Conservation (phyloP, 2,113 vertebrate genomes). For the Podocnemis expansa region DNA sequence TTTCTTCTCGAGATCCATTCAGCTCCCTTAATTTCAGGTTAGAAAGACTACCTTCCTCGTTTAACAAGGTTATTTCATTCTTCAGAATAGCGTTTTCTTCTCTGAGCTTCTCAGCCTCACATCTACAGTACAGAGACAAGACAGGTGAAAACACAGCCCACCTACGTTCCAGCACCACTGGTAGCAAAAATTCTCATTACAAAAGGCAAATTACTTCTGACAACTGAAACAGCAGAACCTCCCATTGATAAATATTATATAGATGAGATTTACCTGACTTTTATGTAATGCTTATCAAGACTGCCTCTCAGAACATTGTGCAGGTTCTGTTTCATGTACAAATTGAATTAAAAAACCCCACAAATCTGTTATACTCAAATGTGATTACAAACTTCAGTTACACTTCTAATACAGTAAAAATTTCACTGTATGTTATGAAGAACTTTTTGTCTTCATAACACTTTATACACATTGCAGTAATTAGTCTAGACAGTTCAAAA, state of each 20-base stretch:
- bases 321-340: not conserved
- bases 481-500: not conserved
- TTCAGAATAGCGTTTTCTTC: slow-evolving; percentile 85
- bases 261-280: rapidly evolving
- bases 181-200: not conserved
- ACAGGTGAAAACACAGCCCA: slow-evolving; percentile 39
- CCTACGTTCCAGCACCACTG: not conserved
- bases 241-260: not conserved
- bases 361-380: not conserved
- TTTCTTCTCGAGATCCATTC: slow-evolving; percentile 81
- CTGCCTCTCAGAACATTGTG: rapidly evolving
- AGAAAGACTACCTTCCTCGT: slow-evolving; percentile 79
- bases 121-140: slow-evolving; percentile 72
- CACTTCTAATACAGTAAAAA: not conserved
- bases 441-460: not conserved
- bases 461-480: not conserved
- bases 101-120: slow-evolving; percentile 84
- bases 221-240: not conserved
- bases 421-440: not conserved
- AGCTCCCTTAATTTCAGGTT: slow-evolving; percentile 78
- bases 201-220: not conserved
- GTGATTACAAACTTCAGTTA: not conserved
- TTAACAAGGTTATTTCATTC: slow-evolving; percentile 80
- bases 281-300: not conserved
- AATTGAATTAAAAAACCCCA: not conserved